A percentile compares a stretch with the other conserved stretches of the same genome.
These are phyloP conservation scores for Didymodactylos carnosus DNA, from an alignment of 2,888 invertebrate genomes.

Conservation along the genomic window DNA sequence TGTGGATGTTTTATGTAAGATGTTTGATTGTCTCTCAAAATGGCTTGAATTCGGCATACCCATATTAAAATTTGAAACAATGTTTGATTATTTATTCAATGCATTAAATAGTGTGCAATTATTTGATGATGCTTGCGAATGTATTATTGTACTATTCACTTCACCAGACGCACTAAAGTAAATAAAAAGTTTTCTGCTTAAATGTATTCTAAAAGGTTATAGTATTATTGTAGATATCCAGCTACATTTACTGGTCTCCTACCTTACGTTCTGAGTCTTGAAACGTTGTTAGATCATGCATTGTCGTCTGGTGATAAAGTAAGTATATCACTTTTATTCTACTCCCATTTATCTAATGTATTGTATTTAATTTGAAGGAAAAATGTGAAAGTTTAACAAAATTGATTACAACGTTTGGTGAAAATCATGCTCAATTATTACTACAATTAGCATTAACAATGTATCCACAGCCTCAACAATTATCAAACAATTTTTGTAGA, in stretches of 20 bases:
- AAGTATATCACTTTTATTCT: background rate
- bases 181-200: background rate
- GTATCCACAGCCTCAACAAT: conserved; percentile 36
- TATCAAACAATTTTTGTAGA: conserved; percentile 46
- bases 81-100: conserved; percentile 26
- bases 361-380: conserved; percentile 42
- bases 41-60: conserved; percentile 47
- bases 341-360: background rate
- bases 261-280: conserved; percentile 40
- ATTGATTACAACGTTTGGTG: conserved; percentile 43
- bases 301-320: background rate
- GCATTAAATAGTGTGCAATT: conserved; percentile 30
- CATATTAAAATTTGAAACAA: conserved; percentile 33
- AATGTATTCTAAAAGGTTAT: background rate
- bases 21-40: conserved; percentile 32
- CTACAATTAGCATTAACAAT: conserved; percentile 38
- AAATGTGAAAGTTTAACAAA: conserved; percentile 29
- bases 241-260: conserved; percentile 42
- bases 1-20: conserved; percentile 22
- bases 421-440: conserved; percentile 47
- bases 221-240: conserved; percentile 35
- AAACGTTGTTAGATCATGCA: background rate
- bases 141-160: conserved; percentile 42
- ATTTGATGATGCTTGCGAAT: conserved; percentile 46
- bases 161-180: conserved; percentile 45